Conservation (phyloP, 2,888 invertebrate species). For the Eilema depressum region DNA sequence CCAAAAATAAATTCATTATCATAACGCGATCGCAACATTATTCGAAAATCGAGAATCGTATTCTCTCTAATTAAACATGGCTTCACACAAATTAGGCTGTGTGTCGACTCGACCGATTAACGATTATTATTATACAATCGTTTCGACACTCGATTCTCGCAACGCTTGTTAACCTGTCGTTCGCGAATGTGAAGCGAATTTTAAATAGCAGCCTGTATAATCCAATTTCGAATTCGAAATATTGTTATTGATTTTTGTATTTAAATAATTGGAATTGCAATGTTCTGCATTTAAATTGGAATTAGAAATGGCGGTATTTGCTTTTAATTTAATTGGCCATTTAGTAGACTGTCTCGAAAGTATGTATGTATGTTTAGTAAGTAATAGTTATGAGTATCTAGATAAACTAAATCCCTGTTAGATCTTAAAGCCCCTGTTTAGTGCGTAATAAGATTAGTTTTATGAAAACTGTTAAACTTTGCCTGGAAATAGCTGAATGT, state of each 20-base stretch:
- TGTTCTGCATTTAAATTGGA: constrained; percentile 1
- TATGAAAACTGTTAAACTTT: neutral
- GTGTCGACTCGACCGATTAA: constrained; percentile 43
- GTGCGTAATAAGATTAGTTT: neutral
- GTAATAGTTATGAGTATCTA: neutral
- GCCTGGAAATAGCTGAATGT: neutral
- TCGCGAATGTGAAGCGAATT: constrained; percentile 48
- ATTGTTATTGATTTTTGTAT: constrained; percentile 12
- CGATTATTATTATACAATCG: constrained; percentile 51
- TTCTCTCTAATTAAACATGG: constrained; percentile 45
- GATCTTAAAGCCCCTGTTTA: neutral
- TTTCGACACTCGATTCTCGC: constrained; percentile 56
- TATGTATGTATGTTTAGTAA: neutral
- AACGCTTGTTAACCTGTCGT: constrained; percentile 43
- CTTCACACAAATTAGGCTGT: constrained; percentile 49
- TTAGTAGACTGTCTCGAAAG: neutral
- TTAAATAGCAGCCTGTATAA: constrained; percentile 34
- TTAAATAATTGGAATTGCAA: neutral
- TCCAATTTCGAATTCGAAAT: constrained; percentile 29
- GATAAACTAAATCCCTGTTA: neutral
- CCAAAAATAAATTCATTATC: neutral
- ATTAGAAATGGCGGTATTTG: neutral
- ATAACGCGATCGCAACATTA: constrained; percentile 20
- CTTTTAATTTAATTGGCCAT: neutral
- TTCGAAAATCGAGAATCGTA: constrained; percentile 31